phyloP scores from a whole-genome alignment of 2,888 invertebrate genomes.

The Stenolophus ochropezus region DNA sequence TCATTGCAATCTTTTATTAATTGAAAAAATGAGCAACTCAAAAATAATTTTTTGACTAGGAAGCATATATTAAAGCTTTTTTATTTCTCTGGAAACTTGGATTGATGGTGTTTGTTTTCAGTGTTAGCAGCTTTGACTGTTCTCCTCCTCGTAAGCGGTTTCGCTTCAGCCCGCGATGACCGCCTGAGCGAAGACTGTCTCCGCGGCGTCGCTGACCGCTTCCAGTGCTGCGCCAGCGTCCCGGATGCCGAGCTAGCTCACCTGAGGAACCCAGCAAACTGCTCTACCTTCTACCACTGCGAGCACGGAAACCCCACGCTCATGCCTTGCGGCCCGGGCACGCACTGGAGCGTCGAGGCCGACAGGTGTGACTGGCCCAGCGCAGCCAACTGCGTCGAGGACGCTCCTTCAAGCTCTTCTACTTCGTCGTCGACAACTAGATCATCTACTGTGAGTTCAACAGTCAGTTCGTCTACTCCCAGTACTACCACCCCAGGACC shows the following conservation, averaged over 20 bases:
- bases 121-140: neutral
- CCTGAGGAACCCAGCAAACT: constrained; percentile 51
- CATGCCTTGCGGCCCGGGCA: constrained; percentile 40
- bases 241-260: too few relatives aligned
- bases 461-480: neutral
- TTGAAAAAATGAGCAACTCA: too few relatives aligned
- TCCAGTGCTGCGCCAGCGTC: constrained; percentile 22
- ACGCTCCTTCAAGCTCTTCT: neutral
- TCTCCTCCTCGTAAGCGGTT: neutral
- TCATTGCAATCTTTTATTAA: too few relatives aligned
- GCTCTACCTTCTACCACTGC: constrained; percentile 58
- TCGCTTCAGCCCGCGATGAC: neutral
- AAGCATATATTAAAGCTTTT: too few relatives aligned
- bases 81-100: too few relatives aligned
- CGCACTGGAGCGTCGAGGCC: constrained; percentile 45
- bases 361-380: constrained; percentile 51
- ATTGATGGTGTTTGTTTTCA: neutral
- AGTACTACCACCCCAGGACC: neutral
- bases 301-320: constrained; percentile 34
- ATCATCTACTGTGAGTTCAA: neutral
- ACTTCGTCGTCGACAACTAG: neutral
- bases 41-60: too few relatives aligned
- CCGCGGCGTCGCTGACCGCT: neutral
- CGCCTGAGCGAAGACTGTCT: constrained; percentile 5
- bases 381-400: constrained; percentile 5